Evolutionary conservation across 2,113 vertebrate genomes (phyloP).

Genomic region (Xenopus laevis): DNA sequence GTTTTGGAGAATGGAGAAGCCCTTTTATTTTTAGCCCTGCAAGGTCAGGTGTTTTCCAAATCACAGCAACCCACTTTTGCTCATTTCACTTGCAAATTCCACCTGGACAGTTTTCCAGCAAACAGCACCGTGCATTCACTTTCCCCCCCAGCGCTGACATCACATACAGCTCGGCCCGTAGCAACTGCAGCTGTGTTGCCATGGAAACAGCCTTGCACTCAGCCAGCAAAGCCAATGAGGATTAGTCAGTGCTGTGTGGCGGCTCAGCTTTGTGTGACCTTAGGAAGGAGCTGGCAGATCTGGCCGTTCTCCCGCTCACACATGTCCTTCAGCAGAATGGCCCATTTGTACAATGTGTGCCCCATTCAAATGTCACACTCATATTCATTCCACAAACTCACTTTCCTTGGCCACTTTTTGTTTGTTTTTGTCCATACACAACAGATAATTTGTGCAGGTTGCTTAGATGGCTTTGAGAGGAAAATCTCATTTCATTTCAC

Average conservation of each 20-base stretch:
- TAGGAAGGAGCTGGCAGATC: conserved; percentile 60
- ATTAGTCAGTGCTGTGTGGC: conserved; percentile 63
- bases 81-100: not conserved
- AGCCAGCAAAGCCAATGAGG: conserved; percentile 67
- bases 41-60: too few species aligned
- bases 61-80: not conserved
- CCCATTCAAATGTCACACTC: conserved; percentile 52
- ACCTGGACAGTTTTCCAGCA: conserved; percentile 43
- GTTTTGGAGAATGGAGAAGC: not conserved
- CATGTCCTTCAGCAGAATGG: conserved; percentile 50
- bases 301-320: conserved; percentile 55
- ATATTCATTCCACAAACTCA: conserved; percentile 51
- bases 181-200: conserved; percentile 68
- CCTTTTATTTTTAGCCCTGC: not conserved
- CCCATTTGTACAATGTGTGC: conserved; percentile 44
- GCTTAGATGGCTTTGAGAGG: too few species aligned
- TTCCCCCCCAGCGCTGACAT: conserved; percentile 63
- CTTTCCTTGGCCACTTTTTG: too few species aligned
- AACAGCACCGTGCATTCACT: conserved; percentile 51
- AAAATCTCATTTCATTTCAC: too few species aligned
- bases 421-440: too few species aligned
- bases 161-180: conserved; percentile 57
- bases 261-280: conserved; percentile 67
- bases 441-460: too few species aligned
- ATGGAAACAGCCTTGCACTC: conserved; percentile 71